Percentiles rank a stretch among this genome's conserved stretches.
phyloP scores from a whole-genome alignment of 2,888 invertebrate genomes.

The Acheta domesticus region DNA sequence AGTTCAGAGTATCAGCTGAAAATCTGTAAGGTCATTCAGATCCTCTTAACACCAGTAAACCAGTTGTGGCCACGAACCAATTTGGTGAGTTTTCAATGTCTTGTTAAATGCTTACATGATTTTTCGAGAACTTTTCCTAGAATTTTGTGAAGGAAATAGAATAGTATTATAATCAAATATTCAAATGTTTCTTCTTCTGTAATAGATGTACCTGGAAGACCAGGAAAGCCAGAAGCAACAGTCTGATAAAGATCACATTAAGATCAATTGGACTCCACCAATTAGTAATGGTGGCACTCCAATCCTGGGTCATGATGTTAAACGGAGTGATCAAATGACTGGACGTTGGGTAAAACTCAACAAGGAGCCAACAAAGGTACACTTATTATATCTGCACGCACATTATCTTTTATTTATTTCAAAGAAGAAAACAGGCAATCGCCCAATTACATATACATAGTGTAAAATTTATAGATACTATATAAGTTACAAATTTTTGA shows the following conservation, averaged over 20 bases:
- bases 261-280: conserved; percentile 91
- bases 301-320: conserved; percentile 89
- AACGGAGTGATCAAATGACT: conserved; percentile 82
- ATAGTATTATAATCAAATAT: no score
- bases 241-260: conserved; percentile 93
- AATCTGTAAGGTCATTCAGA: conserved; percentile 93
- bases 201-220: conserved; percentile 82
- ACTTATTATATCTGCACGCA: neutral
- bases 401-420: no score
- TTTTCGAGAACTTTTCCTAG: no score
- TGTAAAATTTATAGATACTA: no score
- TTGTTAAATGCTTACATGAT: no score
- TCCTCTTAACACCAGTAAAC: conserved; percentile 77
- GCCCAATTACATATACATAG: no score
- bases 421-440: no score
- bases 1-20: conserved; percentile 93
- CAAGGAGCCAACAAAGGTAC: conserved; percentile 69
- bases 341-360: conserved; percentile 93
- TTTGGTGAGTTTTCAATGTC: conserved; percentile 55
- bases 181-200: no score
- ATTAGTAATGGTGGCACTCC: conserved; percentile 95
- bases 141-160: no score
- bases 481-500: no score
- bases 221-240: conserved; percentile 89
- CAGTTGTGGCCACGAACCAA: conserved; percentile 88